Evolutionary conservation across 1,140 invertebrate genomes (phyloP).

Genomic region (Hyles vespertilio): DNA sequence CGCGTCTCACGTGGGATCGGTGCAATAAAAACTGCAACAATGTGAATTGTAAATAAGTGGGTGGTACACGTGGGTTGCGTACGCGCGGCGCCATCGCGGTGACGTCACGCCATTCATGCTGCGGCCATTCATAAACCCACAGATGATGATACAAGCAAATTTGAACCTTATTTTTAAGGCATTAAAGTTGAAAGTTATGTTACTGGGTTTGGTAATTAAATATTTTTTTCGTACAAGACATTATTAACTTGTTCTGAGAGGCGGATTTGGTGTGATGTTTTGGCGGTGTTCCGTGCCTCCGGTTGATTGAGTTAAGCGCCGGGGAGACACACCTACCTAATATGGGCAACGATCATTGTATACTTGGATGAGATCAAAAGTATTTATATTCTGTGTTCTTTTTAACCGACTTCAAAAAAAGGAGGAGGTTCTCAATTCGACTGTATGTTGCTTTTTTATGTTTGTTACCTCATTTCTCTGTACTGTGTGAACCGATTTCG

Average conservation of each 20-base stretch:
- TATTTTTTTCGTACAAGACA: slow-evolving; percentile 6
- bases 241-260: not conserved
- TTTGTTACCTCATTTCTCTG: too few species aligned
- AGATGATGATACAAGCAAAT: not conserved
- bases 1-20: slow-evolving; percentile 7
- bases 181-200: not conserved
- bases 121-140: slow-evolving; percentile 41
- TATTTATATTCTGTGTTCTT: too few species aligned
- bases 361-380: too few species aligned
- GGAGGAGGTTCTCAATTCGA: too few species aligned
- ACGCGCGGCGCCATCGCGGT: slow-evolving; percentile 32
- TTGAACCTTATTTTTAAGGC: not conserved
- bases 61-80: slow-evolving; percentile 30
- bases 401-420: too few species aligned
- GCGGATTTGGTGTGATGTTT: too few species aligned
- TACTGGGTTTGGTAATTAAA: not conserved
- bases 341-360: too few species aligned
- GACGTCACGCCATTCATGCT: slow-evolving; percentile 40
- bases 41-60: slow-evolving; percentile 26
- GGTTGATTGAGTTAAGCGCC: too few species aligned
- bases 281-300: too few species aligned
- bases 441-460: too few species aligned
- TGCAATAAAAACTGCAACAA: slow-evolving; percentile 29
- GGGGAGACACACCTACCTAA: too few species aligned
- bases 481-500: too few species aligned